These are phyloP conservation scores for Scaptomyza parva DNA, from an alignment of 2,888 invertebrate species.

Conservation along the genomic window DNA sequence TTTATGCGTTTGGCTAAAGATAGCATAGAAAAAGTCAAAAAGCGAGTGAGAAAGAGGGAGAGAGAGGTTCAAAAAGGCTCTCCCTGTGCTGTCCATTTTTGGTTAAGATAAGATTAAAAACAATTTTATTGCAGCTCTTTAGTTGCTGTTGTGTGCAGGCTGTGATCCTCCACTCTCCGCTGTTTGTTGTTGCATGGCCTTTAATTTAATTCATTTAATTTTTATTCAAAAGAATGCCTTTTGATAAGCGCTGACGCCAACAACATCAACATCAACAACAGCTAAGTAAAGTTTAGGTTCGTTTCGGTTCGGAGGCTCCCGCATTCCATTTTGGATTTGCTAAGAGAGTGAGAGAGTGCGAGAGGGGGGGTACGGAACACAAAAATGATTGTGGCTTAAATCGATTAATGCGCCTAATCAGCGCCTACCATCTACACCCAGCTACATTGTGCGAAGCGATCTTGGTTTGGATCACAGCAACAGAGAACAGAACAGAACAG, in stretches of 20 bases:
- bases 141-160: slow-evolving; percentile 57
- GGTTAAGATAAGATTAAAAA: slow-evolving; percentile 80
- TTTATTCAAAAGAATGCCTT: slow-evolving; percentile 82
- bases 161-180: slow-evolving; percentile 34
- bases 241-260: slow-evolving; percentile 72
- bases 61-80: slow-evolving; percentile 70
- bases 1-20: slow-evolving; percentile 47
- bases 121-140: slow-evolving; percentile 84
- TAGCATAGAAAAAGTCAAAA: slow-evolving; percentile 7
- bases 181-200: slow-evolving; percentile 52
- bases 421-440: slow-evolving; percentile 77
- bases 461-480: slow-evolving; percentile 30
- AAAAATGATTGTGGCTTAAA: slow-evolving; percentile 82
- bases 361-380: background rate
- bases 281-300: slow-evolving; percentile 55
- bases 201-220: slow-evolving; percentile 84
- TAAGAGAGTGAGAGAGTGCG: slow-evolving; percentile 5
- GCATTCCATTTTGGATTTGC: slow-evolving; percentile 63
- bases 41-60: slow-evolving; percentile 8
- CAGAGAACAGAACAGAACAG: background rate
- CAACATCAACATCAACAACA: slow-evolving; percentile 27
- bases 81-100: slow-evolving; percentile 72
- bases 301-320: slow-evolving; percentile 60
- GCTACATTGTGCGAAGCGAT: slow-evolving; percentile 54
- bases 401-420: slow-evolving; percentile 83